These are phyloP conservation scores for Siphlonurus alternatus DNA, from an alignment of 2,888 invertebrate genomes.

Conservation along the genomic window DNA sequence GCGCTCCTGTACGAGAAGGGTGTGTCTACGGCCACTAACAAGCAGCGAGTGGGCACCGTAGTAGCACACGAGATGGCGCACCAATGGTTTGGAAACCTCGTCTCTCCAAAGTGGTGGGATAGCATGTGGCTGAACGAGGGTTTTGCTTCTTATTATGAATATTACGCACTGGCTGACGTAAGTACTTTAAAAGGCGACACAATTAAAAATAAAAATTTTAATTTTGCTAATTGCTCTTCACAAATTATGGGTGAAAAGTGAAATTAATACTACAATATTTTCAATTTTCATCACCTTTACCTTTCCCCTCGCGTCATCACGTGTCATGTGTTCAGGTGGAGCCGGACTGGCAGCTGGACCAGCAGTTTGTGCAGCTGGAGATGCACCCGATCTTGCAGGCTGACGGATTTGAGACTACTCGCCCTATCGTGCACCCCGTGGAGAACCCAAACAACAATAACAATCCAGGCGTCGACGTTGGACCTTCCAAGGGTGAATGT, in stretches of 20 bases:
- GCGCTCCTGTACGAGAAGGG: slow-evolving; percentile 34
- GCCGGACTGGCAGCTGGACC: slow-evolving; percentile 28
- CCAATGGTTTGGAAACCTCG: slow-evolving; percentile 59
- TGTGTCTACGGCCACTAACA: slow-evolving; percentile 18
- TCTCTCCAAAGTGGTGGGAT: slow-evolving; percentile 53
- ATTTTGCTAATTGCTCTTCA: too few relatives aligned
- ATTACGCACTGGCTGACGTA: slow-evolving; percentile 40
- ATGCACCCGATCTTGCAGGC: slow-evolving; percentile 26
- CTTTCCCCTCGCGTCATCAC: too few relatives aligned
- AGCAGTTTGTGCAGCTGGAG: slow-evolving; percentile 29
- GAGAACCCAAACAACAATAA: background rate
- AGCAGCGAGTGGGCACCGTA: slow-evolving; percentile 21
- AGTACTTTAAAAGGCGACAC: slow-evolving; percentile 6
- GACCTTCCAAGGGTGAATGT: background rate
- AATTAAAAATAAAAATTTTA: too few relatives aligned
- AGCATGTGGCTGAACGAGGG: slow-evolving; percentile 56
- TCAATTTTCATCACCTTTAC: too few relatives aligned
- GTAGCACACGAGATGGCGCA: slow-evolving; percentile 49
- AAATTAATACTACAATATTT: too few relatives aligned
- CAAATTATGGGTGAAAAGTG: too few relatives aligned
- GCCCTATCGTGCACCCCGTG: slow-evolving; percentile 20
- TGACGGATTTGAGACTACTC: slow-evolving; percentile 30
- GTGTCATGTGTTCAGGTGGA: too few relatives aligned
- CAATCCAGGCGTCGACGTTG: background rate
- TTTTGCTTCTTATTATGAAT: slow-evolving; percentile 53